Evolutionary conservation across 2,113 vertebrate species (phyloP), one percentile per base, ranked within the genome.

Genomic region (Python bivittatus): DNA sequence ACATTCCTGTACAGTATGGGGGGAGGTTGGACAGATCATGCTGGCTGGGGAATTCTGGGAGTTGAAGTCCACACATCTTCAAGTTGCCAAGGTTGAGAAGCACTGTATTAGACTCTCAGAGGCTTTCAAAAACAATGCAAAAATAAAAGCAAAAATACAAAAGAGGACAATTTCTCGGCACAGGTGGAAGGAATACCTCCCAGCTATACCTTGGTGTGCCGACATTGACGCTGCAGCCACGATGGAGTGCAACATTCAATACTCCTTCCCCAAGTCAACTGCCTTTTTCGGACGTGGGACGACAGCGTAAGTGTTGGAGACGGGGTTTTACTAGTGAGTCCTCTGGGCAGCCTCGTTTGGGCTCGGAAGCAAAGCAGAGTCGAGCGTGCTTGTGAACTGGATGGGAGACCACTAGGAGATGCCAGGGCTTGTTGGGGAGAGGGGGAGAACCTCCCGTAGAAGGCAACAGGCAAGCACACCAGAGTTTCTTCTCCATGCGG

Each of bases 121-220:
- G 33, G n/a, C 20, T 38, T 33, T 38, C 0, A 72, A 72, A 33
- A 33, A 17, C 0, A 33, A 6, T 68, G 13, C 29, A 68, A n/a
- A 68, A 27, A 27, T 12, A 29, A 64, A 1, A 58, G 57, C 57
- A 22, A 58, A 64, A 12, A 64, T n/a, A n/a, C 27, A 64, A 64
- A 64, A n/a, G 6, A 17, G 64, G 10, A 4, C 57, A 7, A 53
- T 88, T 88, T 27, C 42, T 64, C 42, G 54, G 13, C 27, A 1
- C 44, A 92, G 91, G 11, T 92, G 91, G 91, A 92, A 92, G 42
- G 91, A 92, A n/a, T 92, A 92, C 12, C 4, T 92, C 7, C 87
- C 91, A 2, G 44, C 44, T 7, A 3, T 22, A 27, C 91, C 91
- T 0, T 89, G 87, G 38, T 89, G 87, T 6, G 72, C 57, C 3